Conservation (phyloP, 2,888 invertebrate species). For the Meta bourneti region DNA sequence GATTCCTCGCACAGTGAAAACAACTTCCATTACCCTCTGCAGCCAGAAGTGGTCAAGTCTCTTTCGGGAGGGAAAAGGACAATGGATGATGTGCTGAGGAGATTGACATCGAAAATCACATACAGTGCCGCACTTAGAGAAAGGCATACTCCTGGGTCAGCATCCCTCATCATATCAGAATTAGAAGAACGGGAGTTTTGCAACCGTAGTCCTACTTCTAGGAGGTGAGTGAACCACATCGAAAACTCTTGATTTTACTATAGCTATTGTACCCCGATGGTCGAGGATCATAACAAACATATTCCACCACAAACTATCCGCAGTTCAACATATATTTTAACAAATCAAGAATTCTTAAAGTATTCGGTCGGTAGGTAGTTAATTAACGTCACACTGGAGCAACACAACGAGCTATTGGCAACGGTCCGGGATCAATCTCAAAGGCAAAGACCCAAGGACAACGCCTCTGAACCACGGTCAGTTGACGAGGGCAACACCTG, state of each 20-base stretch:
- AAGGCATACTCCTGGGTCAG: conserved; percentile 51
- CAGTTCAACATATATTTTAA: too few relatives aligned
- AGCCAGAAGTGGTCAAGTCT: conserved; percentile 36
- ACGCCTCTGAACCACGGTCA: too few relatives aligned
- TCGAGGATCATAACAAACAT: too few relatives aligned
- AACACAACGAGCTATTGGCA: too few relatives aligned
- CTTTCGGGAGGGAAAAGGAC: conserved; percentile 80
- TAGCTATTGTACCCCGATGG: background rate
- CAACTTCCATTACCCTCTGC: conserved; percentile 51
- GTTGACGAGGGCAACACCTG: too few relatives aligned
- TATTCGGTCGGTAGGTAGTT: too few relatives aligned
- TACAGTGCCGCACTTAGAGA: conserved; percentile 82
- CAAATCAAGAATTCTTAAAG: too few relatives aligned
- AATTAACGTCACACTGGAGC: too few relatives aligned
- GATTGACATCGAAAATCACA: conserved; percentile 91
- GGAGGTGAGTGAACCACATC: conserved; percentile 30
- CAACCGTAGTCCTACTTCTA: conserved; percentile 41
- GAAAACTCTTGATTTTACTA: background rate
- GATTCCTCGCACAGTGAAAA: conserved; percentile 49
- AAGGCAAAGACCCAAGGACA: too few relatives aligned
- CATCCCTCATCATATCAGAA: conserved; percentile 37
- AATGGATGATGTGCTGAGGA: conserved; percentile 94
- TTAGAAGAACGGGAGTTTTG: conserved; percentile 51
- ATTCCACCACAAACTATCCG: too few relatives aligned
- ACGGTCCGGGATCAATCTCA: too few relatives aligned